Base-by-base conservation (phyloP, 2,888 invertebrate genomes). In the Palloptera scutellata region DNA sequence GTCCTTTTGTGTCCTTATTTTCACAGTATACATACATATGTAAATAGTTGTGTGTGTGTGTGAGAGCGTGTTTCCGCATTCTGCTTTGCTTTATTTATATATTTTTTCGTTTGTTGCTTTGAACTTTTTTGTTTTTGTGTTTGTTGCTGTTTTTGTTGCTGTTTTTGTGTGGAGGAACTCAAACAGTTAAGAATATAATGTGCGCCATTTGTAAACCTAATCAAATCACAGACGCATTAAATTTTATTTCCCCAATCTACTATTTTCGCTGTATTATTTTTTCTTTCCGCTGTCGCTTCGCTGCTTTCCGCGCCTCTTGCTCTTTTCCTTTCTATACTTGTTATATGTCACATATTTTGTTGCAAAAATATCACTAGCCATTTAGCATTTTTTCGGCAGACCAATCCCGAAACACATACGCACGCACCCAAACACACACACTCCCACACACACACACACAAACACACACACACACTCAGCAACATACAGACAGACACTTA, bases 181-280 rank as follows among this genome's bases (percentile, higher is more conserved):
- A 65, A 66, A 66, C 69, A 69, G 69, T 69, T 68, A 68, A 61
- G 65, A 48, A 58, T 19, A 54, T 65, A 65, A 67, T 57, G 67
- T 66, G 62, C 55, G 65, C 62, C 67, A 67, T 70, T 70, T 70
- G 63, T 62, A 65, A 67, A 63, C 61, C 64, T 64, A 68, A 70
- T 68, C 70, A 70, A 70, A 68, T 68, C 70, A 66, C 66, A 68
- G 67, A 70, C 70, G 64, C 68, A 70, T 70, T 70, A 68, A 70
- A 66, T 66, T 57, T 61, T 51, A 51, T 61, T 13, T 52, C 19
- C 19, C 19, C 30, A 58, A 58, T 43, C 17, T 42, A 61, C 52
- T 53, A n/a, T n/a, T 42, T 17, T 45, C 13, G 45, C n/a, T 11
- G 8, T 20, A 20, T 40, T 41, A n/a, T 51, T 15, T 48, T 8